Conservation (phyloP, 2,888 invertebrate species). For the Rhaphigaster nebulosa region DNA sequence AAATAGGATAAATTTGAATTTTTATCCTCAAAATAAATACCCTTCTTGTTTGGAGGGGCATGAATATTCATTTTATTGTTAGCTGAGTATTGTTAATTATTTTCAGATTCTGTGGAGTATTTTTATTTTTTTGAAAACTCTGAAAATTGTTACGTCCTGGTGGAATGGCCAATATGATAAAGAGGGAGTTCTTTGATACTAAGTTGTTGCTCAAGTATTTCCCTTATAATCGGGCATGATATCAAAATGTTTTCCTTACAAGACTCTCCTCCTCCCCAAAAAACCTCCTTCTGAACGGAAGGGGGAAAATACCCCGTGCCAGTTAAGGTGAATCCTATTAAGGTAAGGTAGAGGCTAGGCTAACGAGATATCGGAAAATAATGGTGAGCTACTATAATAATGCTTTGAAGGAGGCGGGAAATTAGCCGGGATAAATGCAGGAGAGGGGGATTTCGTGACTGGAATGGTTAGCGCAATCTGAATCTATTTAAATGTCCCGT, state of each 20-base stretch:
- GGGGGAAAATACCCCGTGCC: not conserved
- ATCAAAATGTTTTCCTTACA: not conserved
- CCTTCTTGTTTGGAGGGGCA: too few species aligned
- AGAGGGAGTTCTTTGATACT: too few species aligned
- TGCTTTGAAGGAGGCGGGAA: constrained; percentile 18
- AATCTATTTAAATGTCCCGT: constrained; percentile 51
- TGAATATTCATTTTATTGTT: too few species aligned
- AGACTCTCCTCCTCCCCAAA: not conserved
- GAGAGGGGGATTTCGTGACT: not conserved
- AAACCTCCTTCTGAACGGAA: not conserved
- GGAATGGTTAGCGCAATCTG: constrained; percentile 50
- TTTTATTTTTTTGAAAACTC: too few species aligned
- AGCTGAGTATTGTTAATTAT: too few species aligned
- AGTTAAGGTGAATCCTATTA: constrained; percentile 34
- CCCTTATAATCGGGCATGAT: not conserved
- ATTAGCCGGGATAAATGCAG: constrained; percentile 39
- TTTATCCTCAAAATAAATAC: too few species aligned
- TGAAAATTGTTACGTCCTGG: too few species aligned
- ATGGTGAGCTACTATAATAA: constrained; percentile 25
- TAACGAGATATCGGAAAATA: constrained; percentile 45
- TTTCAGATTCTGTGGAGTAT: too few species aligned
- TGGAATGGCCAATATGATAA: too few species aligned
- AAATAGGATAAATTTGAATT: too few species aligned
- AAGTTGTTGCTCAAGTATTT: too few species aligned
- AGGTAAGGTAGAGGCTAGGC: not conserved